Percentiles rank a stretch among this genome's conserved stretches.
phyloP scores from a whole-genome alignment of 2,797 vertebrate genomes.

The Pipistrellus pipistrellus region DNA sequence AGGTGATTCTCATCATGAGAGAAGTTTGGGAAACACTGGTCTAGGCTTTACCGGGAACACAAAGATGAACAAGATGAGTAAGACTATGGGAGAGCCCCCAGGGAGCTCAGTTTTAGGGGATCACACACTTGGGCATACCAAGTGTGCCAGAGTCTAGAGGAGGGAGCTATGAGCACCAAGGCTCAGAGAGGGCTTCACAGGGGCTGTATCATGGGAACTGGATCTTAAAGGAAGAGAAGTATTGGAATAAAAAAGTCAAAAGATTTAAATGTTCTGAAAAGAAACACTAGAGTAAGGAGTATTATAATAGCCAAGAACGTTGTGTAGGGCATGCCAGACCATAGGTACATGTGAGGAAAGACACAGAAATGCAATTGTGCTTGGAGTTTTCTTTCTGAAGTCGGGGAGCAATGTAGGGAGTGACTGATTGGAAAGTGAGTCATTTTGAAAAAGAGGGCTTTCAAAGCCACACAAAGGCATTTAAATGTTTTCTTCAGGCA shows the following conservation, averaged over 20 bases:
- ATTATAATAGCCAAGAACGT: neutral
- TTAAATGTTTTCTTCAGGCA: neutral
- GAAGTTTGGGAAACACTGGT: no score
- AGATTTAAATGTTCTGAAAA: no score
- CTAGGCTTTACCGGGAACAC: neutral
- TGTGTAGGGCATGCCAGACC: neutral
- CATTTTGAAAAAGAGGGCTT: neutral
- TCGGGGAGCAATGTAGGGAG: neutral
- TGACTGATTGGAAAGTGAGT: neutral
- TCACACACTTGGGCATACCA: neutral
- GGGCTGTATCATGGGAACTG: neutral
- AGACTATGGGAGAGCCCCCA: neutral
- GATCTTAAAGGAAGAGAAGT: neutral
- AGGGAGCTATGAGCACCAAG: neutral
- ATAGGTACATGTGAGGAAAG: neutral
- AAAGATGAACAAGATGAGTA: neutral
- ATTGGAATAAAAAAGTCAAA: no score
- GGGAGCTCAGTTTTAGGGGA: neutral
- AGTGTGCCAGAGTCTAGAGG: neutral
- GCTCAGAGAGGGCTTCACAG: neutral
- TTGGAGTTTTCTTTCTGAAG: neutral
- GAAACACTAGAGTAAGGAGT: neutral
- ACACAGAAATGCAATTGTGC: neutral
- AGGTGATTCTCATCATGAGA: no score
- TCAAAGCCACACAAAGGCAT: neutral